Percentiles rank a stretch among this genome's conserved stretches.
Evolutionary conservation across 2,797 vertebrate species (phyloP).

Genomic region (Gallinago nigripennis): DNA sequence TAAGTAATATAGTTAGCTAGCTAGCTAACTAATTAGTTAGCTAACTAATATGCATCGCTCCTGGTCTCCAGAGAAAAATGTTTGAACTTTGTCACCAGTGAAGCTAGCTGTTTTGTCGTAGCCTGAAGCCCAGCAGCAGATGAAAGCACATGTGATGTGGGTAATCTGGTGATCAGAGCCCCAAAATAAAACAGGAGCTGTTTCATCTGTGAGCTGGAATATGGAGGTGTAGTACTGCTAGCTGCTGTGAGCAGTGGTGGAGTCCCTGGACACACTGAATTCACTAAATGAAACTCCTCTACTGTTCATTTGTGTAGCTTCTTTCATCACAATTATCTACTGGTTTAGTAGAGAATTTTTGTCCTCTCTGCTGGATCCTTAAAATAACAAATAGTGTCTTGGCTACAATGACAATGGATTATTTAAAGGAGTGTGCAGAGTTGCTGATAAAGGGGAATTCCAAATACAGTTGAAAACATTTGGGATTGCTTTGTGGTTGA

Average conservation of each 20-base stretch:
- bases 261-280: background rate
- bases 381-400: background rate
- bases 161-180: background rate
- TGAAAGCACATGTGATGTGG: background rate
- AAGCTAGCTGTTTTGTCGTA: background rate
- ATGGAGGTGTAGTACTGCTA: background rate
- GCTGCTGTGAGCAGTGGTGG: background rate
- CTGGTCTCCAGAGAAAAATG: background rate
- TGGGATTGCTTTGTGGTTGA: background rate
- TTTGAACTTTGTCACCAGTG: background rate
- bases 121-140: background rate
- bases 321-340: background rate
- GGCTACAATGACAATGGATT: background rate
- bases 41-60: background rate
- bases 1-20: background rate
- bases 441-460: background rate
- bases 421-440: background rate
- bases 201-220: background rate
- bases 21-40: background rate
- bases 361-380: background rate
- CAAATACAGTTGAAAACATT: background rate
- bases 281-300: background rate
- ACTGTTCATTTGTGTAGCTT: background rate
- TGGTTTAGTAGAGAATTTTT: background rate
- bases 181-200: background rate